These are phyloP conservation scores for Colostygia pectinataria DNA, from an alignment of 2,888 invertebrate genomes.

Conservation along the genomic window DNA sequence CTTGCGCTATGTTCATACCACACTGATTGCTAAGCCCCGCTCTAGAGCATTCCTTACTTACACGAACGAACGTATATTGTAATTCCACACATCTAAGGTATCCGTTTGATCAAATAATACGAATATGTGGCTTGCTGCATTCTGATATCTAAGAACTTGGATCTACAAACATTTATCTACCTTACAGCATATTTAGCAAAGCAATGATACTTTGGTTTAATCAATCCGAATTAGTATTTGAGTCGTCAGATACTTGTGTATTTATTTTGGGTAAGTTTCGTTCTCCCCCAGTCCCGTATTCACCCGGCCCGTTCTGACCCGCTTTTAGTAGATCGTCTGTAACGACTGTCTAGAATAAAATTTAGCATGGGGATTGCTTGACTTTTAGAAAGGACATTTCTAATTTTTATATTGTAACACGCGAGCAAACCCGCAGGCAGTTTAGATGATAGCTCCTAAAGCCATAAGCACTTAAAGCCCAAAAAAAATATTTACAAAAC, in stretches of 20 bases:
- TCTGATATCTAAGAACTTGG: not conserved
- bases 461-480: slow-evolving; percentile 2
- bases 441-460: not conserved
- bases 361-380: too few species aligned
- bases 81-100: slow-evolving; percentile 24
- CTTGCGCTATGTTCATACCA: not conserved
- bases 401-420: too few species aligned
- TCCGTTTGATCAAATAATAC: slow-evolving; percentile 16
- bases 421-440: too few species aligned
- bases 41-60: slow-evolving; percentile 20
- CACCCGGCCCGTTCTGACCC: too few species aligned
- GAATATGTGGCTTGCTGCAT: slow-evolving; percentile 17
- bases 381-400: too few species aligned
- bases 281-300: too few species aligned
- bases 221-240: too few species aligned
- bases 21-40: slow-evolving; percentile 13
- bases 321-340: too few species aligned
- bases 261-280: too few species aligned
- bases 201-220: not conserved
- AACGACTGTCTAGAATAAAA: too few species aligned
- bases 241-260: too few species aligned
- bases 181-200: not conserved
- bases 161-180: too few species aligned
- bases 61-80: slow-evolving; percentile 24
- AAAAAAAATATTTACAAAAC: slow-evolving; percentile 31